Conservation (phyloP, 1,140 invertebrate species). For the Camponotus vicinus region DNA sequence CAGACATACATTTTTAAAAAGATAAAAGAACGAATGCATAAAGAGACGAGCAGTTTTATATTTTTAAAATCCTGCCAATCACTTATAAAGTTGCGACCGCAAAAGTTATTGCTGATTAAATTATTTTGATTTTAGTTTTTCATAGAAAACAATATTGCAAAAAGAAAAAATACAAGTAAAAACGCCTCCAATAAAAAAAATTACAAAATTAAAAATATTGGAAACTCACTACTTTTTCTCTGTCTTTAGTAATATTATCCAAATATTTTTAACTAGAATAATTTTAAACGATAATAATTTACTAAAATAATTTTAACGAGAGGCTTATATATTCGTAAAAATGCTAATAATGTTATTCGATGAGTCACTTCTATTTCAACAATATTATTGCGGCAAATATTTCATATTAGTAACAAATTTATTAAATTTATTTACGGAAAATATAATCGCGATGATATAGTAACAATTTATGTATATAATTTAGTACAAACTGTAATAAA, state of each 20-base stretch:
- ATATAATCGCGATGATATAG: background rate
- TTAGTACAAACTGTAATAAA: background rate
- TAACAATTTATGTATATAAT: conserved; percentile 33
- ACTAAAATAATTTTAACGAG: background rate
- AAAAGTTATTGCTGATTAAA: background rate
- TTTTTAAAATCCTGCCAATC: background rate
- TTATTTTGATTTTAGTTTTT: background rate
- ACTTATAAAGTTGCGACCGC: background rate
- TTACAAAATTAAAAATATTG: background rate
- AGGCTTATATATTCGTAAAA: background rate
- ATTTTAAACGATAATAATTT: background rate
- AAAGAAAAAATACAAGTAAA: background rate
- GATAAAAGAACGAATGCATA: background rate
- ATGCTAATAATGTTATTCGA: background rate
- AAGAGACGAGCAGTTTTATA: background rate
- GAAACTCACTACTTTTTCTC: background rate
- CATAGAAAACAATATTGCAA: background rate
- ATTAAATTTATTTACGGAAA: conserved; percentile 4
- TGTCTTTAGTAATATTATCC: background rate
- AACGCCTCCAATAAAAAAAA: background rate
- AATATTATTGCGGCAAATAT: conserved; percentile 18
- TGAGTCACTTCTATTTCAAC: background rate
- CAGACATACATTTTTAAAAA: background rate
- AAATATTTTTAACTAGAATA: background rate
- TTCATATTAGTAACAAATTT: conserved; percentile 2